These are phyloP conservation scores for Fregata magnificens DNA, from an alignment of 2,113 vertebrate species.

Conservation along the genomic window DNA sequence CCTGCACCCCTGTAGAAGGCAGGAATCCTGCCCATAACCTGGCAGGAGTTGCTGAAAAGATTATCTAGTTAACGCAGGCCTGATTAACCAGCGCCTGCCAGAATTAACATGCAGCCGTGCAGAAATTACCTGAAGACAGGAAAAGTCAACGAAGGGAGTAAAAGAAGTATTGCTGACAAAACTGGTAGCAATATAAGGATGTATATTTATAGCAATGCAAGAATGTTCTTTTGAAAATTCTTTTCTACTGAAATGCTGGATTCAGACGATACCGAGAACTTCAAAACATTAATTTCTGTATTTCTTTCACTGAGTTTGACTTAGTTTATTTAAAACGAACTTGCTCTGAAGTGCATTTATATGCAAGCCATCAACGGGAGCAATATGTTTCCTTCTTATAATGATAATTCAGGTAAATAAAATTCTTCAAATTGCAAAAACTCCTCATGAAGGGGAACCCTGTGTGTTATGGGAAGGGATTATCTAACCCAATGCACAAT, in stretches of 20 bases:
- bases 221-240: background rate
- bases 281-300: background rate
- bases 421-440: background rate
- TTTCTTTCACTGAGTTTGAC: background rate
- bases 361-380: background rate
- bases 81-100: background rate
- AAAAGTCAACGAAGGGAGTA: background rate
- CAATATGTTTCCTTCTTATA: background rate
- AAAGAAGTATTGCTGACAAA: background rate
- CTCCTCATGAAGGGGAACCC: background rate
- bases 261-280: background rate
- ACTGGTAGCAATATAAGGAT: no score
- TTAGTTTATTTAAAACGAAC: rapidly evolving
- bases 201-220: rapidly evolving
- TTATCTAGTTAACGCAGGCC: background rate
- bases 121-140: background rate
- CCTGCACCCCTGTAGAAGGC: background rate
- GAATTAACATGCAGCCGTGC: background rate
- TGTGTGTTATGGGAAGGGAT: background rate
- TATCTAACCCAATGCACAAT: rapidly evolving
- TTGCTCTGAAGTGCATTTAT: background rate
- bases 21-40: background rate
- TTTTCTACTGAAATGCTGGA: background rate
- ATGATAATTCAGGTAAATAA: background rate
- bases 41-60: background rate